Percentiles rank a stretch among this genome's conserved stretches.
phyloP scores from a whole-genome alignment of 2,888 invertebrate genomes.

The Pimpla rufipes region DNA sequence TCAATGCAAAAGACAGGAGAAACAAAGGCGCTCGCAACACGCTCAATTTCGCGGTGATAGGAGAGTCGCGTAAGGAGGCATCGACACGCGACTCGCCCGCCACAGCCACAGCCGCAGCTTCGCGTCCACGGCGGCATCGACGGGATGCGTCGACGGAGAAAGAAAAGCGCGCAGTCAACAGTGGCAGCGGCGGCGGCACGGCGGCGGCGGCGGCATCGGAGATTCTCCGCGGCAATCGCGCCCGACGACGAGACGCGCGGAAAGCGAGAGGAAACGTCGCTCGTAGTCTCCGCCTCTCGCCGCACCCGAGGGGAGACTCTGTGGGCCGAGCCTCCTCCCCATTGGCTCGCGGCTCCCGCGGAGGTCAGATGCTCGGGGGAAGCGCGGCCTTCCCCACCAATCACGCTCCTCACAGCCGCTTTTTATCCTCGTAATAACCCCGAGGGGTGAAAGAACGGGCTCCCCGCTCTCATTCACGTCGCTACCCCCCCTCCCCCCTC shows the following conservation, averaged over 20 bases:
- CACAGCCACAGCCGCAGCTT: too few species aligned
- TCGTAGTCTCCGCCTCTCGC: conserved; percentile 74
- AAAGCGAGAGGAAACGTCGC: conserved; percentile 64
- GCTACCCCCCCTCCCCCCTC: neutral
- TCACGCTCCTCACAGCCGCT: conserved; percentile 71
- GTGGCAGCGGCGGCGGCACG: neutral
- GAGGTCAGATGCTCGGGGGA: conserved; percentile 75
- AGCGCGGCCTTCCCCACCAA: conserved; percentile 75
- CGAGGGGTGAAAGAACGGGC: conserved; percentile 68
- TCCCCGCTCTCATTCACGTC: conserved; percentile 27
- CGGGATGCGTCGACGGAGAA: conserved; percentile 57
- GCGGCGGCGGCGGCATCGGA: neutral
- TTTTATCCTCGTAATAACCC: conserved; percentile 77
- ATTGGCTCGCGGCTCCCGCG: conserved; percentile 75
- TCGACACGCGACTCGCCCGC: conserved; percentile 19
- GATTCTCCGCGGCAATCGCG: neutral
- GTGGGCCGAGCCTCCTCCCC: conserved; percentile 76
- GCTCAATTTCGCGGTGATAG: neutral
- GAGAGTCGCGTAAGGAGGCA: conserved; percentile 16
- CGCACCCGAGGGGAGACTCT: conserved; percentile 73
- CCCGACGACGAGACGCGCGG: conserved; percentile 16
- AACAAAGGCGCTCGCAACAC: too few species aligned
- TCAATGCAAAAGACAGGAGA: too few species aligned
- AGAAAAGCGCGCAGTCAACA: conserved; percentile 36
- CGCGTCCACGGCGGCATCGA: too few species aligned